Evolutionary conservation across 2,797 vertebrate genomes (phyloP).

Genomic region (Anabacerthia variegaticeps): DNA sequence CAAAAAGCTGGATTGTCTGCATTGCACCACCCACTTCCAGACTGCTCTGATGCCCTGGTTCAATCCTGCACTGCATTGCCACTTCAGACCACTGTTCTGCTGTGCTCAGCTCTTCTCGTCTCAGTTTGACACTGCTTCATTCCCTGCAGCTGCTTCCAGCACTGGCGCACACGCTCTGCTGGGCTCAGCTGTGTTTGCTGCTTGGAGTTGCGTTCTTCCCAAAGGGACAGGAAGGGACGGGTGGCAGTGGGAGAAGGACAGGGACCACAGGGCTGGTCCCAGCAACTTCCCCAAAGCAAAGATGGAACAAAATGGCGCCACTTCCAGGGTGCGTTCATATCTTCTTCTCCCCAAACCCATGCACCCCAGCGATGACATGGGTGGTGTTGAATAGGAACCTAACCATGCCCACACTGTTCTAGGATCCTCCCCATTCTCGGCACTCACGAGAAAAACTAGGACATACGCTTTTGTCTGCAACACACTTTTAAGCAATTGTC

Average conservation of each 20-base stretch:
- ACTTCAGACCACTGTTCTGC: not conserved
- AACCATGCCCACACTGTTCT: rapidly evolving
- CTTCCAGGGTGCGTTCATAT: not conserved
- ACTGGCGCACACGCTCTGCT: not conserved
- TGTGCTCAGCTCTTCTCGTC: not conserved
- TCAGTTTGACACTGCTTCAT: not conserved
- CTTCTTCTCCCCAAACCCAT: rapidly evolving
- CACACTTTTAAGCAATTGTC: not conserved
- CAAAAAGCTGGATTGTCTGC: not conserved
- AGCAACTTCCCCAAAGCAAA: not conserved
- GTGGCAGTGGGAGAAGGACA: rapidly evolving
- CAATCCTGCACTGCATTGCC: not conserved
- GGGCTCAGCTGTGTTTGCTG: not conserved
- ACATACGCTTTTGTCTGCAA: not conserved
- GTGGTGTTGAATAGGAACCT: not conserved
- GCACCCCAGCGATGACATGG: rapidly evolving
- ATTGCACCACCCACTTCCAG: rapidly evolving
- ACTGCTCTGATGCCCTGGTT: not conserved
- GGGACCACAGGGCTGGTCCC: not conserved
- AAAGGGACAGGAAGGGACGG: not conserved
- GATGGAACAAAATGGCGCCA: rapidly evolving
- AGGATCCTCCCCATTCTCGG: not conserved
- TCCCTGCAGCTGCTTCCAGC: not conserved
- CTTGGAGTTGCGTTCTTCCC: not conserved
- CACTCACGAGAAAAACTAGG: not conserved